Percentiles rank a stretch among this genome's conserved stretches.
phyloP scores from a whole-genome alignment of 2,888 invertebrate species.

The Diabrotica balteata region DNA sequence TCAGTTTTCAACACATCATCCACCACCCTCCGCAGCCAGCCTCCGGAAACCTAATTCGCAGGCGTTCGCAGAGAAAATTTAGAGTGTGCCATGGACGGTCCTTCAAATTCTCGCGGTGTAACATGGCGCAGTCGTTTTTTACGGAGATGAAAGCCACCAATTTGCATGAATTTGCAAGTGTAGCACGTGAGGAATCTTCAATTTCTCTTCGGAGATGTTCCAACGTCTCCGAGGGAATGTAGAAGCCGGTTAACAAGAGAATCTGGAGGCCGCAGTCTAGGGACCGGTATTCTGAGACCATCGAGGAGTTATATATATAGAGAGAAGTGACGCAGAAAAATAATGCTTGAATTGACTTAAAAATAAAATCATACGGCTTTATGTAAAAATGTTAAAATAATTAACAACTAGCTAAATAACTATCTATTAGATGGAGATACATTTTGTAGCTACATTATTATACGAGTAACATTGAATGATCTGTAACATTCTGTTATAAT shows the following conservation, averaged over 20 bases:
- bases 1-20: conserved; percentile 10
- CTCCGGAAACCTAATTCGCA: conserved; percentile 16
- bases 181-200: conserved; percentile 43
- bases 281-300: conserved; percentile 23
- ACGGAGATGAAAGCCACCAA: conserved; percentile 35
- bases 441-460: too few relatives aligned
- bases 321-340: background rate
- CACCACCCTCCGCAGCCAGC: background rate
- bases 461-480: too few relatives aligned
- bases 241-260: conserved; percentile 35
- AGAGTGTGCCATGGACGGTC: conserved; percentile 28
- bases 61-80: conserved; percentile 23
- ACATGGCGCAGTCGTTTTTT: conserved; percentile 34
- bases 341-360: too few relatives aligned
- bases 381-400: too few relatives aligned
- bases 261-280: conserved; percentile 26
- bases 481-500: too few relatives aligned
- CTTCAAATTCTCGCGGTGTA: conserved; percentile 30
- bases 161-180: conserved; percentile 45
- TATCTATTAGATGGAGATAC: too few relatives aligned
- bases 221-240: conserved; percentile 46
- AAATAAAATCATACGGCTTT: too few relatives aligned
- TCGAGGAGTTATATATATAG: conserved; percentile 23
- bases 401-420: too few relatives aligned
- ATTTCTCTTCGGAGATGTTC: conserved; percentile 47